A percentile compares a stretch with the other conserved stretches of the same genome.
Conservation (phyloP, 2,888 invertebrate species). For the Morpho helenor region DNA sequence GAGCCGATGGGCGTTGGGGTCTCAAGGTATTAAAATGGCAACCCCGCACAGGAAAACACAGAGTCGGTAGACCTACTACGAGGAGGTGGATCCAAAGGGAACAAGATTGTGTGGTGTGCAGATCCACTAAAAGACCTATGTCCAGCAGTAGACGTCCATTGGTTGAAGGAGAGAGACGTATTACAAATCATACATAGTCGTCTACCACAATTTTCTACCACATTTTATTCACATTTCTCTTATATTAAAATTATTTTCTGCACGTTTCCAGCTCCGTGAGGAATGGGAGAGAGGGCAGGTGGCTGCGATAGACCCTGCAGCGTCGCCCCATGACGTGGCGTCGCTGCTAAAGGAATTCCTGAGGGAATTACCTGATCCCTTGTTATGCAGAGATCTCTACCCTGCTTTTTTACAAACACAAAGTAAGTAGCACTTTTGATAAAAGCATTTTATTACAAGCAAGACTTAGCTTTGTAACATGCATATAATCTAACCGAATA, state of each 20-base stretch:
- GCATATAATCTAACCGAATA: no score
- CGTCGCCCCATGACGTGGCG: constrained; percentile 96
- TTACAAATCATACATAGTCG: no score
- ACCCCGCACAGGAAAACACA: no score
- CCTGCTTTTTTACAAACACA: constrained; percentile 94
- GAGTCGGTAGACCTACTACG: no score
- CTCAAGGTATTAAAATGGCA: no score
- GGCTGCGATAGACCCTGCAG: constrained; percentile 85
- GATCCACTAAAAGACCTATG: no score
- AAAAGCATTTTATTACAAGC: neutral
- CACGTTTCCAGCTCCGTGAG: constrained; percentile 85
- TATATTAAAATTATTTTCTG: neutral
- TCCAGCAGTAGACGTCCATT: no score
- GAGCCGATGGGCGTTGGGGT: no score
- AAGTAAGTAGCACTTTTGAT: constrained; percentile 80
- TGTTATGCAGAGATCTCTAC: constrained; percentile 93
- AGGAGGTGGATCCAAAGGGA: no score
- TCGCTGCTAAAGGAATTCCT: constrained; percentile 96
- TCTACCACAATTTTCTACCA: no score
- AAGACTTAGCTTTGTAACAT: neutral
- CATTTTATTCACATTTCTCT: no score
- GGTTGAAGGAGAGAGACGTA: neutral
- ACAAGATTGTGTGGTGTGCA: no score
- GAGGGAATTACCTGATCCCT: constrained; percentile 94
- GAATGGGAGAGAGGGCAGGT: constrained; percentile 92